Evolutionary conservation across 2,888 invertebrate genomes (phyloP).

Genomic region (Ormyrus rosae): DNA sequence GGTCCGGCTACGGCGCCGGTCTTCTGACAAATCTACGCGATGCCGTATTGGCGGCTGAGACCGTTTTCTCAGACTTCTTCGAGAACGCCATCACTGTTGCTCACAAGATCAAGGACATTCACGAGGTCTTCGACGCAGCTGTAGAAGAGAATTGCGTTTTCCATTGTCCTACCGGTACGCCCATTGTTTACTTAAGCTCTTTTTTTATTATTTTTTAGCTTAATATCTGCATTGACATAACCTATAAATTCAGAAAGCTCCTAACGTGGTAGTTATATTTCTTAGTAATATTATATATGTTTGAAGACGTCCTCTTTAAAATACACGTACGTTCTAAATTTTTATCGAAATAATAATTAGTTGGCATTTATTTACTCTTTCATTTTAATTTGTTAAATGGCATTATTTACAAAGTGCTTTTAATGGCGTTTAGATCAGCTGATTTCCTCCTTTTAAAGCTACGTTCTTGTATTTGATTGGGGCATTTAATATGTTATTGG

Average conservation of each 20-base stretch:
- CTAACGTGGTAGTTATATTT: too few relatives aligned
- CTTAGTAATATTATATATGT: too few relatives aligned
- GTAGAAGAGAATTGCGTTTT: conserved; percentile 89
- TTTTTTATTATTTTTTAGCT: background rate
- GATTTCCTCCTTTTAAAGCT: conserved; percentile 10
- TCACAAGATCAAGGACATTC: conserved; percentile 84
- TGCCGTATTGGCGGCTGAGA: conserved; percentile 87
- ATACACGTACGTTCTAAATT: background rate
- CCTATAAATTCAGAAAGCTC: conserved; percentile 15
- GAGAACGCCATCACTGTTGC: conserved; percentile 85
- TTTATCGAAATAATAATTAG: background rate
- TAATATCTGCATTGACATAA: conserved; percentile 20
- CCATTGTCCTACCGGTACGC: conserved; percentile 79
- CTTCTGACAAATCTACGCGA: conserved; percentile 85
- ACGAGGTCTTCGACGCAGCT: conserved; percentile 90
- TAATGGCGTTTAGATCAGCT: conserved; percentile 40
- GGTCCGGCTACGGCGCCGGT: conserved; percentile 88
- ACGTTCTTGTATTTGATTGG: conserved; percentile 37
- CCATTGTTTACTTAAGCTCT: background rate
- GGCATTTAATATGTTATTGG: background rate
- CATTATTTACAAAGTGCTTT: background rate
- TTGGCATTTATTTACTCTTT: background rate
- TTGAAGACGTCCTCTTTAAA: too few relatives aligned
- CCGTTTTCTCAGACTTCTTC: conserved; percentile 87
- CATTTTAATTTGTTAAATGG: background rate